Percentiles rank a stretch among this genome's conserved stretches.
Evolutionary conservation across 2,888 invertebrate genomes (phyloP).

Genomic region (Thalpophila matura): DNA sequence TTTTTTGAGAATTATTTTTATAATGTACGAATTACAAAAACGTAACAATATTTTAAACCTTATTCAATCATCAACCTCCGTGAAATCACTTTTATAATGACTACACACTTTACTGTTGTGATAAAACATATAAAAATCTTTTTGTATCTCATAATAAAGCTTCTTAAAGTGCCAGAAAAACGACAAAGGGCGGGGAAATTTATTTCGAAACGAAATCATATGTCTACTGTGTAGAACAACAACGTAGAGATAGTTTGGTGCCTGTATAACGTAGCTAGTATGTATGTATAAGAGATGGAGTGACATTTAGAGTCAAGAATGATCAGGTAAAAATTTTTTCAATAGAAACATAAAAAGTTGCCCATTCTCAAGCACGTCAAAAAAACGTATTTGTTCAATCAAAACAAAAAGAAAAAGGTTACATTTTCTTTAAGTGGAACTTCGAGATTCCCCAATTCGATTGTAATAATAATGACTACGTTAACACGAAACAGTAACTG

Average conservation of each 20-base stretch:
- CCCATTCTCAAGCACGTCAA: conserved; percentile 37
- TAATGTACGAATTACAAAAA: conserved; percentile 49
- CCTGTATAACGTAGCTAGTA: conserved; percentile 74
- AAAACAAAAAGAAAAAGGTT: conserved; percentile 50
- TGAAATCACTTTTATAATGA: conserved; percentile 43
- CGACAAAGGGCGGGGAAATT: conserved; percentile 80
- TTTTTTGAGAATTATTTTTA: conserved; percentile 43
- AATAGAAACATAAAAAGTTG: conserved; percentile 12
- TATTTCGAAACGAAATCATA: conserved; percentile 89
- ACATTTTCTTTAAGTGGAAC: conserved; percentile 75
- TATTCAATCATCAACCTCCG: conserved; percentile 34
- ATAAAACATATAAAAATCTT: conserved; percentile 57
- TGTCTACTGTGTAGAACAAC: conserved; percentile 91
- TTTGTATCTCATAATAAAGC: conserved; percentile 61
- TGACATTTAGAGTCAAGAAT: conserved; percentile 41
- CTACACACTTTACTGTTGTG: conserved; percentile 51
- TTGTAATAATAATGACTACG: conserved; percentile 63
- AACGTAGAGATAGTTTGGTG: conserved; percentile 83
- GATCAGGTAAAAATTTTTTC: conserved; percentile 19
- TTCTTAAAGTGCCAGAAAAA: conserved; percentile 70
- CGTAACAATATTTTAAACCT: conserved; percentile 34
- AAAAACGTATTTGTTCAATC: conserved; percentile 25
- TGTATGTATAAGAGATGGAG: conserved; percentile 63
- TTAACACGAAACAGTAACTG: conserved; percentile 80
- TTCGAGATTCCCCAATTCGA: conserved; percentile 78